Conservation (phyloP, 2,797 vertebrate genomes). For the Sorex maritimensis region DNA sequence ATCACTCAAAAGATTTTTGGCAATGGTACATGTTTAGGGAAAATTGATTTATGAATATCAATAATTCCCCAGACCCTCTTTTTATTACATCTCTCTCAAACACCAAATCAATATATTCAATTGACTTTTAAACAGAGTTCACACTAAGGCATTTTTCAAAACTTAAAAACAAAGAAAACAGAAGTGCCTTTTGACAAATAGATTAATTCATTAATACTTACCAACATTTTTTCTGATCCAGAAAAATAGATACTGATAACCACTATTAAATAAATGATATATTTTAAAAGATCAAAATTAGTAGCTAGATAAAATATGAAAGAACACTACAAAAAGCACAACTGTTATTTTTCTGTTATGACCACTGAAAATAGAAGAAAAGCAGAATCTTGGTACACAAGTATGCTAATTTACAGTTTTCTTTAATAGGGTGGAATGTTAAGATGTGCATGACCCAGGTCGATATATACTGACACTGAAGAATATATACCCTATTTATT, state of each 20-base stretch:
- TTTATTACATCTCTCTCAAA: background rate
- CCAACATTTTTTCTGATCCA: background rate
- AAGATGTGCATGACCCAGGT: background rate
- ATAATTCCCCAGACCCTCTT: background rate
- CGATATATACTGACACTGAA: background rate
- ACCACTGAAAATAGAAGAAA: background rate
- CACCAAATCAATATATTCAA: background rate
- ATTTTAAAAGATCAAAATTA: background rate
- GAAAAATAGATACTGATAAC: conserved; percentile 17
- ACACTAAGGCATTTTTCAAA: background rate
- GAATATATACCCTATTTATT: background rate
- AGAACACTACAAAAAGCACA: background rate
- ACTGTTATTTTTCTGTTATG: background rate
- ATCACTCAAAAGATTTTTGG: background rate
- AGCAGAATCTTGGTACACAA: background rate
- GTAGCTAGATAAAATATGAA: background rate
- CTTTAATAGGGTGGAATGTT: background rate
- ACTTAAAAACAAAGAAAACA: conserved; percentile 32
- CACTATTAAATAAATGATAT: background rate
- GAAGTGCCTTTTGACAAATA: background rate
- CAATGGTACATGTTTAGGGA: background rate
- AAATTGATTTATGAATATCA: background rate
- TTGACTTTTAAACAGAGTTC: background rate
- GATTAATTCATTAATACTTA: background rate
- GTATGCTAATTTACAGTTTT: background rate